A percentile compares a stretch with the other conserved stretches of the same genome.
Conservation (phyloP, 2,113 vertebrate species). For the Mobula hypostoma region DNA sequence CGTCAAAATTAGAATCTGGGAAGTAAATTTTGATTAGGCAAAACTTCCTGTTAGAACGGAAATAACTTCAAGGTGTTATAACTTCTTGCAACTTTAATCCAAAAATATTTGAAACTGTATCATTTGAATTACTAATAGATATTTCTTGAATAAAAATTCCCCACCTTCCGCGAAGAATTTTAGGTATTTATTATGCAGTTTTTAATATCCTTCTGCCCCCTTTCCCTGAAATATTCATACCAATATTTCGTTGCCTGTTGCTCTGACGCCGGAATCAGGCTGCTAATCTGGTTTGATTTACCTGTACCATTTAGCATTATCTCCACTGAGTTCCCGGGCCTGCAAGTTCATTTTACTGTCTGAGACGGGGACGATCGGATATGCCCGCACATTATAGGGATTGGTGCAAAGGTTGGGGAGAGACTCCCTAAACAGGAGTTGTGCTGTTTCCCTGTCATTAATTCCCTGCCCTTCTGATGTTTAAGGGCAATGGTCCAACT, state of each 20-base stretch:
- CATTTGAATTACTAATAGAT: not conserved
- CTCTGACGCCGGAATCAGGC: not conserved
- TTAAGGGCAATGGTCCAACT: not conserved
- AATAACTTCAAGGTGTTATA: not conserved
- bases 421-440: not conserved
- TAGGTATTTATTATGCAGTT: not conserved
- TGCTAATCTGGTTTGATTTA: not conserved
- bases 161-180: conserved; percentile 14
- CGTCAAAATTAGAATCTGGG: not conserved
- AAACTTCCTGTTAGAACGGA: not conserved
- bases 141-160: no score
- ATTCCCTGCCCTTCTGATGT: no score
- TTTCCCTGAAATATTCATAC: conserved; percentile 26
- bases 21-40: no score
- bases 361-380: not conserved
- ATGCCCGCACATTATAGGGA: no score
- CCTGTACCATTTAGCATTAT: not conserved
- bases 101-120: not conserved
- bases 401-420: not conserved
- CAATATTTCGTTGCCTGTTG: not conserved
- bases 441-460: not conserved
- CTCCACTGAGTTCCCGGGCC: not conserved
- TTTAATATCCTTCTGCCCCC: not conserved
- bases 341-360: not conserved
- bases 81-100: not conserved